A percentile compares a stretch with the other conserved stretches of the same genome.
These are phyloP conservation scores for Sterrhoptilus dennistouni DNA, from an alignment of 2,113 vertebrate species.

Conservation along the genomic window DNA sequence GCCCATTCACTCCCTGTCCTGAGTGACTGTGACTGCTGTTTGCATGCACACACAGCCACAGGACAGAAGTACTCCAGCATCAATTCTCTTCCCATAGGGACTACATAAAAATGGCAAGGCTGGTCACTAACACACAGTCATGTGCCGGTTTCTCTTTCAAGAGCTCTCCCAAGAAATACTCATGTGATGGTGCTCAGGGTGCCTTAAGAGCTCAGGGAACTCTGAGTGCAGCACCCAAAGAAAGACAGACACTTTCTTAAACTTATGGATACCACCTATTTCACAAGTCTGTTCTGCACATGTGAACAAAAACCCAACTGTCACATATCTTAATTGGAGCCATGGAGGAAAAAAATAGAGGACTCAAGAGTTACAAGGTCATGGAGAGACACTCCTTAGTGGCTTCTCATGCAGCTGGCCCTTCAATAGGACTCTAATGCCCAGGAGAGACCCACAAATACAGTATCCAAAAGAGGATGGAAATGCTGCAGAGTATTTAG, in stretches of 20 bases:
- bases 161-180: neutral
- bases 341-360: neutral
- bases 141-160: neutral
- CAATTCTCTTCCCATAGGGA: neutral
- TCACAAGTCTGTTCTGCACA: neutral
- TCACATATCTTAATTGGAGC: rapidly evolving
- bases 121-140: neutral
- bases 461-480: neutral
- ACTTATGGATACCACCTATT: neutral
- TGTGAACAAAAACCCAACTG: neutral
- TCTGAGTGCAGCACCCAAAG: neutral
- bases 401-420: neutral
- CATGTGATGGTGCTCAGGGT: neutral
- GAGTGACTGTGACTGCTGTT: neutral
- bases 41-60: neutral
- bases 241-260: neutral
- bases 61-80: neutral
- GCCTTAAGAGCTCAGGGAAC: neutral
- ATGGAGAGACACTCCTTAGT: neutral
- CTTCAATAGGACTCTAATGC: neutral
- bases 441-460: neutral
- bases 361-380: neutral
- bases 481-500: neutral
- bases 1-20: neutral
- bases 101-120: neutral